Percentiles rank a stretch among this genome's conserved stretches.
Evolutionary conservation across 2,797 vertebrate genomes (phyloP).

Genomic region (Micrastur ruficollis): DNA sequence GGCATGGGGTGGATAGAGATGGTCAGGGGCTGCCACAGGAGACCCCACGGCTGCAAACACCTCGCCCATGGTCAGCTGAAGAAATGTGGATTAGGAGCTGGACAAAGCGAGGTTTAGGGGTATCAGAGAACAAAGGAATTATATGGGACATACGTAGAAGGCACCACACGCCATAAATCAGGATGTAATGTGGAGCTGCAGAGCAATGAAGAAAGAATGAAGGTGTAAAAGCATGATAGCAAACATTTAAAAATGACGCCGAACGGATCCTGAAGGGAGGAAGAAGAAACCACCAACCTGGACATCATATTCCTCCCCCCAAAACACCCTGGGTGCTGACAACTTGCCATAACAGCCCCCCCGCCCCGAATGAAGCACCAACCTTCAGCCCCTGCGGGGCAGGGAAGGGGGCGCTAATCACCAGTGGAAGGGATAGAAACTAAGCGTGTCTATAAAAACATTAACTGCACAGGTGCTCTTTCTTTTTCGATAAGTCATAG

Average conservation of each 20-base stretch:
- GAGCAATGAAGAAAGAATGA: not conserved
- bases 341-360: fast-evolving
- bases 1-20: not conserved
- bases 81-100: not conserved
- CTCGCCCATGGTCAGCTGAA: fast-evolving
- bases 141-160: too few relatives aligned
- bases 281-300: too few relatives aligned
- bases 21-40: not conserved
- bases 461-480: too few relatives aligned
- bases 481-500: too few relatives aligned
- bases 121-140: not conserved
- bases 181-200: not conserved
- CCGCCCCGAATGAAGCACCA: not conserved
- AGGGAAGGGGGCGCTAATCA: too few relatives aligned
- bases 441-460: not conserved
- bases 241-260: not conserved
- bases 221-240: not conserved
- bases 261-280: not conserved
- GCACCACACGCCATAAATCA: too few relatives aligned
- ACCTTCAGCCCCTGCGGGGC: too few relatives aligned
- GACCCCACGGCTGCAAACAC: not conserved
- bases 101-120: not conserved
- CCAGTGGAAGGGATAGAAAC: not conserved
- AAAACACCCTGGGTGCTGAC: not conserved
- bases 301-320: not conserved